phyloP scores from a whole-genome alignment of 2,797 vertebrate genomes.

The Threskiornis aethiopicus region DNA sequence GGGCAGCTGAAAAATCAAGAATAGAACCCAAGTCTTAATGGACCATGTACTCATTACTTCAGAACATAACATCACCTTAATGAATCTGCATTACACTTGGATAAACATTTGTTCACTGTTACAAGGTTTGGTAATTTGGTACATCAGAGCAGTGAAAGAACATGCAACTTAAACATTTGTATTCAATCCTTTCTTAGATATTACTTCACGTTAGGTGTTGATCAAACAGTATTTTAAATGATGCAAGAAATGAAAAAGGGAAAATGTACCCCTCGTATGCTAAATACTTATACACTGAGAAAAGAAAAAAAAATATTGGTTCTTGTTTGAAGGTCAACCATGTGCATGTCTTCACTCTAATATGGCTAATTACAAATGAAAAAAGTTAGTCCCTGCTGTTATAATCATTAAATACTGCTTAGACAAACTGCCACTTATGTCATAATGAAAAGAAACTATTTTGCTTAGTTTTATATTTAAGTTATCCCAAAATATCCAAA shows the following conservation, averaged over 20 bases:
- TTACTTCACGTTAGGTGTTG: background rate
- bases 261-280: fast-evolving
- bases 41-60: conserved; percentile 9
- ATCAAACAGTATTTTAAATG: background rate
- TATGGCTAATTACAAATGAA: background rate
- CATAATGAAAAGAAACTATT: background rate
- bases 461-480: background rate
- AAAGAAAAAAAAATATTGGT: background rate
- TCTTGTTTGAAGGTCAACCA: background rate
- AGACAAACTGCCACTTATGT: background rate
- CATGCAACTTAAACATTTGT: background rate
- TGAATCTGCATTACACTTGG: conserved; percentile 19
- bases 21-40: background rate
- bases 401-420: background rate
- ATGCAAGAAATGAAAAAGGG: background rate
- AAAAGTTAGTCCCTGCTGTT: background rate
- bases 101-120: conserved; percentile 35
- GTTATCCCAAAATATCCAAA: background rate
- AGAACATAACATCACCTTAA: background rate
- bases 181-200: background rate
- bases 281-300: background rate
- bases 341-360: background rate
- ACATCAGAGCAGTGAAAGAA: background rate
- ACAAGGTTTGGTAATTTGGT: background rate
- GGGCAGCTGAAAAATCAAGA: conserved; percentile 8